Evolutionary conservation across 2,888 invertebrate genomes (phyloP).

Genomic region (Nomada ferruginata): DNA sequence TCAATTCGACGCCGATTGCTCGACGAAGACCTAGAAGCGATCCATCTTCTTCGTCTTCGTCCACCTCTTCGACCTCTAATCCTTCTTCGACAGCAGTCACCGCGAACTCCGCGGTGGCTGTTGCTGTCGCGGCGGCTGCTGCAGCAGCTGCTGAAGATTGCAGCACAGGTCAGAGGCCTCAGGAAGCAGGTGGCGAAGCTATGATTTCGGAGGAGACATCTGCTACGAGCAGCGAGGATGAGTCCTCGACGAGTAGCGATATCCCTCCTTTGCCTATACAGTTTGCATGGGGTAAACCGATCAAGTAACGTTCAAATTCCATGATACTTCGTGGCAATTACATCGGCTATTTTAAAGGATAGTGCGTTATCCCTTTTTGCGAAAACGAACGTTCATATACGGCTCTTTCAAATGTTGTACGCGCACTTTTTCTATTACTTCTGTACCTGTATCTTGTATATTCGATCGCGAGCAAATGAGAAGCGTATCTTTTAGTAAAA

Average conservation of each 20-base stretch:
- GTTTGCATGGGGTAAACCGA: slow-evolving; percentile 70
- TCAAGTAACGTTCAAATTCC: slow-evolving; percentile 64
- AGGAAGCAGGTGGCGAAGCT: slow-evolving; percentile 89
- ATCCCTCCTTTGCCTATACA: slow-evolving; percentile 77
- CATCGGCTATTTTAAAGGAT: slow-evolving; percentile 8
- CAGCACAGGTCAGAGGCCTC: slow-evolving; percentile 85
- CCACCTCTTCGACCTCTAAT: slow-evolving; percentile 66
- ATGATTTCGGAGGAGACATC: slow-evolving; percentile 87
- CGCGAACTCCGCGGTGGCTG: slow-evolving; percentile 75
- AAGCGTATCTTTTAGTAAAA: slow-evolving; percentile 18
- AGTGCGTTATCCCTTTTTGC: slow-evolving; percentile 23
- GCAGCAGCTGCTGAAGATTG: slow-evolving; percentile 78
- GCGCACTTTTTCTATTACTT: slow-evolving; percentile 62
- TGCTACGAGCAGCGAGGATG: slow-evolving; percentile 82
- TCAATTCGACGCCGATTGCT: slow-evolving; percentile 78
- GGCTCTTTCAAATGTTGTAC: slow-evolving; percentile 35
- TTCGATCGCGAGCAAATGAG: slow-evolving; percentile 14
- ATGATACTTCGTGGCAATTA: slow-evolving; percentile 10
- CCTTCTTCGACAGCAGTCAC: slow-evolving; percentile 54
- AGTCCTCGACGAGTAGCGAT: slow-evolving; percentile 81
- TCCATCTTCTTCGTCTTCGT: slow-evolving; percentile 71
- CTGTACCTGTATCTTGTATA: slow-evolving; percentile 52
- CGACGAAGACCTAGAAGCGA: slow-evolving; percentile 78
- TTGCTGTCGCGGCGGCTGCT: slow-evolving; percentile 81
- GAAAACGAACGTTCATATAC: slow-evolving; percentile 13